Percentiles rank a stretch among this genome's conserved stretches.
These are phyloP conservation scores for Leptogaster cylindrica DNA, from an alignment of 2,888 invertebrate species.

Conservation along the genomic window DNA sequence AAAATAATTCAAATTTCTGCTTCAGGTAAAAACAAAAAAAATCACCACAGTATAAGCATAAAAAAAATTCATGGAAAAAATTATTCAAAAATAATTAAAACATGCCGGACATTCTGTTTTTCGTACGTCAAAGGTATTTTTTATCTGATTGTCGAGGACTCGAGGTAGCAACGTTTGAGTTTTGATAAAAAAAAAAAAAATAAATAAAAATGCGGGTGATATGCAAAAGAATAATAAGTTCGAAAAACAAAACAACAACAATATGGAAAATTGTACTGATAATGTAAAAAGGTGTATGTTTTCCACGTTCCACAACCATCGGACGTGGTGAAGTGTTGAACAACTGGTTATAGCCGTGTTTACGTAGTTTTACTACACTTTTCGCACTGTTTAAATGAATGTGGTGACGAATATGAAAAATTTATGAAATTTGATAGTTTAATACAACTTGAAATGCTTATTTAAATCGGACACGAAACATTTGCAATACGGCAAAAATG, in stretches of 20 bases:
- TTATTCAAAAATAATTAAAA: constrained; percentile 47
- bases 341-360: constrained; percentile 34
- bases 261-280: not conserved
- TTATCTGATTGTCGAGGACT: constrained; percentile 46
- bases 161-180: not conserved
- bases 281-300: not conserved
- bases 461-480: no score
- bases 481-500: no score
- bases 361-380: constrained; percentile 12
- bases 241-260: not conserved
- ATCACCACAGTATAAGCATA: no score
- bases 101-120: constrained; percentile 47
- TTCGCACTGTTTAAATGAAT: constrained; percentile 1
- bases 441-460: no score
- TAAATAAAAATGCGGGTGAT: constrained; percentile 35
- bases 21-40: no score
- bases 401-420: no score
- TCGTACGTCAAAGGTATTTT: constrained; percentile 42
- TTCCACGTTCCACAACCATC: not conserved
- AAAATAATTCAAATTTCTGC: constrained; percentile 45
- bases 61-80: constrained; percentile 37
- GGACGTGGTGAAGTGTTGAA: constrained; percentile 34
- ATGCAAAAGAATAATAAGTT: constrained; percentile 27
- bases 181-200: constrained; percentile 19
- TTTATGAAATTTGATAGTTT: no score